These are phyloP conservation scores for Misgurnus anguillicaudatus DNA, from an alignment of 2,113 vertebrate species.

Conservation along the genomic window DNA sequence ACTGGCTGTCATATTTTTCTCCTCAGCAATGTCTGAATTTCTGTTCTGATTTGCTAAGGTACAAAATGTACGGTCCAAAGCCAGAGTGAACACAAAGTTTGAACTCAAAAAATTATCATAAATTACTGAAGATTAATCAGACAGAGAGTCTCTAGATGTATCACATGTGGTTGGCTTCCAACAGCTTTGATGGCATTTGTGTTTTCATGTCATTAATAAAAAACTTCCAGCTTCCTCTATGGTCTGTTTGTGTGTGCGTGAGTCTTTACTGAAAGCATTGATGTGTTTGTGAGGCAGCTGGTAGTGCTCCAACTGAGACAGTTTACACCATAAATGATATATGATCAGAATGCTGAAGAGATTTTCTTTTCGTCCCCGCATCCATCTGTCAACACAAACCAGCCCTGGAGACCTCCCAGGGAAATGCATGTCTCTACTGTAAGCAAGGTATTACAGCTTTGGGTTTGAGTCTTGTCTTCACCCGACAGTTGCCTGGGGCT, in stretches of 20 bases:
- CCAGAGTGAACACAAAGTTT: no score
- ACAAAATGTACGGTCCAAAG: no score
- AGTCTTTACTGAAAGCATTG: not conserved
- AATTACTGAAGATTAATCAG: no score
- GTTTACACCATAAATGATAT: conserved; percentile 25
- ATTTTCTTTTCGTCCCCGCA: conserved; percentile 19
- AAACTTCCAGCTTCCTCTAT: not conserved
- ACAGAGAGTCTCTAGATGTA: no score
- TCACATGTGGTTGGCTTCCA: no score
- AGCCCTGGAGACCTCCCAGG: not conserved
- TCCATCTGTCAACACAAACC: conserved; percentile 50
- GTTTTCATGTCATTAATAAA: not conserved
- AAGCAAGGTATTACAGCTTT: conserved; percentile 25
- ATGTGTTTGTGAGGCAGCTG: not conserved
- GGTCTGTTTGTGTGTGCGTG: not conserved
- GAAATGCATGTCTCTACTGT: conserved; percentile 34
- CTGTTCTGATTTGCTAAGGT: no score
- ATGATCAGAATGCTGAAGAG: conserved; percentile 19
- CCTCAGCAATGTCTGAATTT: no score
- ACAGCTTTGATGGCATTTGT: no score
- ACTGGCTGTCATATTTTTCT: no score
- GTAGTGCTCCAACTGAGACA: conserved; percentile 13
- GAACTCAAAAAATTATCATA: no score
- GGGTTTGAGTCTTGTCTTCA: not conserved
- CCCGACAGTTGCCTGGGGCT: not conserved